Percentiles rank a stretch among this genome's conserved stretches.
Conservation (phyloP, 2,113 vertebrate genomes). For the Sminthopsis crassicaudata region DNA sequence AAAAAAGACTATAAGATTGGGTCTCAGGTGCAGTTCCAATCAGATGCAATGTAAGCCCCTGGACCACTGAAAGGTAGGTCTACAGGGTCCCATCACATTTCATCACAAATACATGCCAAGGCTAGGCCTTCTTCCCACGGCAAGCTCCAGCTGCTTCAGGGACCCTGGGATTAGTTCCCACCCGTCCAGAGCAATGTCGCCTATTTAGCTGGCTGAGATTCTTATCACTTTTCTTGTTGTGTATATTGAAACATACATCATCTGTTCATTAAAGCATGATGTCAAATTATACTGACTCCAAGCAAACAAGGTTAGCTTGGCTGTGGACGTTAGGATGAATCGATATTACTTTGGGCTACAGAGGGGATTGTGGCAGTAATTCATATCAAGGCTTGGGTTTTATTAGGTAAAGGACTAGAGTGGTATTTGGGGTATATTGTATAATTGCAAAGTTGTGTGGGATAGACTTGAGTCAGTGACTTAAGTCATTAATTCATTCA, state of each 20-base stretch:
- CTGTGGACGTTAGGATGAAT: constrained; percentile 31
- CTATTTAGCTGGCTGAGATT: constrained; percentile 59
- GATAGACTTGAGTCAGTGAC: background rate
- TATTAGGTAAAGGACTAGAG: background rate
- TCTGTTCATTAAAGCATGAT: constrained; percentile 68
- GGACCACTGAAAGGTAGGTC: background rate
- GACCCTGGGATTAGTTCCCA: constrained; percentile 43
- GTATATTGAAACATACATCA: constrained; percentile 58
- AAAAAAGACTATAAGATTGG: background rate
- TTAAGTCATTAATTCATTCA: background rate
- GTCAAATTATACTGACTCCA: constrained; percentile 51
- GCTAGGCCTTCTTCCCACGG: background rate
- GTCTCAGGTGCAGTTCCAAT: background rate
- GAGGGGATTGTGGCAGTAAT: background rate
- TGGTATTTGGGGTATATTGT: background rate
- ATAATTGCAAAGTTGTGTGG: background rate
- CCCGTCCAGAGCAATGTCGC: constrained; percentile 40
- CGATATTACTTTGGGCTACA: background rate
- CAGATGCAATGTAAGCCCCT: background rate
- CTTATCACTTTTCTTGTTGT: constrained; percentile 45
- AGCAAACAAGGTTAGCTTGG: constrained; percentile 32
- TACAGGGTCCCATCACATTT: background rate
- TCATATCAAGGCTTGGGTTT: background rate
- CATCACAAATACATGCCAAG: background rate
- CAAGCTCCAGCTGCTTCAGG: background rate